Percentiles rank a stretch among this genome's conserved stretches.
These are phyloP conservation scores for Yponomeuta cagnagella DNA, from an alignment of 2,888 invertebrate species.

Conservation along the genomic window DNA sequence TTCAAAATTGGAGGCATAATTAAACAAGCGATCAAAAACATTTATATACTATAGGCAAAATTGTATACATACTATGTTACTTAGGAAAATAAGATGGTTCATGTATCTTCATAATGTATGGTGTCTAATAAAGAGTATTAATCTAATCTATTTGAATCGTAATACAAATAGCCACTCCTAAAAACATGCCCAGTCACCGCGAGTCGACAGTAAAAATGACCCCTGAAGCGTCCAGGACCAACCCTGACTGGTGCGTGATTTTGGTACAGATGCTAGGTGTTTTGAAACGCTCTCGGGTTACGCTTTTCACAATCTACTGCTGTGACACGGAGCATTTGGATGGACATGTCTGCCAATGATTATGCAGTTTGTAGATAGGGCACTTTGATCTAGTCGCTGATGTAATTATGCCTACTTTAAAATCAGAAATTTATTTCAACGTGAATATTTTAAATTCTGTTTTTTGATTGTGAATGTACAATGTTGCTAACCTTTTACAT, in stretches of 20 bases:
- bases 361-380: background rate
- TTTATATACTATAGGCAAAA: too few relatives aligned
- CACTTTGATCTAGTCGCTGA: too few relatives aligned
- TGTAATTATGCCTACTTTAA: too few relatives aligned
- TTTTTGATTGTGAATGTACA: background rate
- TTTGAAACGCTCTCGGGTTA: constrained; percentile 16
- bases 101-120: too few relatives aligned
- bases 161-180: background rate
- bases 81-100: too few relatives aligned
- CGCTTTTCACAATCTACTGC: constrained; percentile 8
- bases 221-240: background rate
- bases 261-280: constrained; percentile 2
- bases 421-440: too few relatives aligned
- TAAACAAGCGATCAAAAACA: too few relatives aligned
- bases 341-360: background rate
- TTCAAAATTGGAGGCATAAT: too few relatives aligned
- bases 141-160: too few relatives aligned
- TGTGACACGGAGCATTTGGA: constrained; percentile 14
- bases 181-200: background rate
- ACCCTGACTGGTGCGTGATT: background rate
- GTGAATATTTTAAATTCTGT: background rate
- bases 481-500: background rate
- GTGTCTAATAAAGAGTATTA: too few relatives aligned
- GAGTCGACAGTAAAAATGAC: background rate
- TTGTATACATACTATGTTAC: too few relatives aligned